Conservation (phyloP, 2,113 vertebrate species). For the Hippoglossus stenolepis region DNA sequence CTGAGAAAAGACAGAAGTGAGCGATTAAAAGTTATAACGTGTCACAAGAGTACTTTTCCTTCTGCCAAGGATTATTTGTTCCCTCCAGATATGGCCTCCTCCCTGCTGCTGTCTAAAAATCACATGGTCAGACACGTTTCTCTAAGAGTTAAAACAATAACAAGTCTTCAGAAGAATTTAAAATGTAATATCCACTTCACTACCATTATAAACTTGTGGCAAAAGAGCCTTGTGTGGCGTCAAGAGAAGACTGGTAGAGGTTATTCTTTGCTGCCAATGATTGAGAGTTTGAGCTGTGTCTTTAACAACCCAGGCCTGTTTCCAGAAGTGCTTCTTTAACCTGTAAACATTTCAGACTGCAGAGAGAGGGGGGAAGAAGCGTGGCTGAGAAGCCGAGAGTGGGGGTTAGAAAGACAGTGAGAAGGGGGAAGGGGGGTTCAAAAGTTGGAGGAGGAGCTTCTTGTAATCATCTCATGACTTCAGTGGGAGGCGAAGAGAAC, state of each 20-base stretch:
- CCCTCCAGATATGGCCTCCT: slow-evolving; percentile 31
- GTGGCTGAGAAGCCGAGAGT: slow-evolving; percentile 17
- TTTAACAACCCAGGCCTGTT: slow-evolving; percentile 41
- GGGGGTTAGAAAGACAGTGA: slow-evolving; percentile 40
- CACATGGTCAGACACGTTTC: slow-evolving; percentile 28
- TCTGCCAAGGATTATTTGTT: slow-evolving; percentile 44
- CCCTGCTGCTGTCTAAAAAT: neutral
- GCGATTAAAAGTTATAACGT: slow-evolving; percentile 12
- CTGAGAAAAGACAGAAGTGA: slow-evolving; percentile 14
- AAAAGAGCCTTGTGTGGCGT: slow-evolving; percentile 17
- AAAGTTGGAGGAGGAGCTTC: slow-evolving; percentile 60
- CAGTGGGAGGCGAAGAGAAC: slow-evolving; percentile 47
- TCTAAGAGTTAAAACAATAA: slow-evolving; percentile 12
- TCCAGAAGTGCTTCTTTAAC: slow-evolving; percentile 61
- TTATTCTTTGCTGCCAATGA: slow-evolving; percentile 19
- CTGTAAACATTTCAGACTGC: slow-evolving; percentile 71
- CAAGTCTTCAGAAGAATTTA: slow-evolving; percentile 15
- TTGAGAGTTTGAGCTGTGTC: slow-evolving; percentile 34
- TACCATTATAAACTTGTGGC: neutral
- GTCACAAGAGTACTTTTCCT: slow-evolving; percentile 26
- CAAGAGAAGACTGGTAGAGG: neutral
- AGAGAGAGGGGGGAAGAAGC: slow-evolving; percentile 23
- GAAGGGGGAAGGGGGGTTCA: slow-evolving; percentile 44
- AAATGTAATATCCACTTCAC: slow-evolving; percentile 2
- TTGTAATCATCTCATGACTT: slow-evolving; percentile 62